Base-by-base conservation (phyloP, 2,797 vertebrate species). In the Ctenosaura bakeri region DNA sequence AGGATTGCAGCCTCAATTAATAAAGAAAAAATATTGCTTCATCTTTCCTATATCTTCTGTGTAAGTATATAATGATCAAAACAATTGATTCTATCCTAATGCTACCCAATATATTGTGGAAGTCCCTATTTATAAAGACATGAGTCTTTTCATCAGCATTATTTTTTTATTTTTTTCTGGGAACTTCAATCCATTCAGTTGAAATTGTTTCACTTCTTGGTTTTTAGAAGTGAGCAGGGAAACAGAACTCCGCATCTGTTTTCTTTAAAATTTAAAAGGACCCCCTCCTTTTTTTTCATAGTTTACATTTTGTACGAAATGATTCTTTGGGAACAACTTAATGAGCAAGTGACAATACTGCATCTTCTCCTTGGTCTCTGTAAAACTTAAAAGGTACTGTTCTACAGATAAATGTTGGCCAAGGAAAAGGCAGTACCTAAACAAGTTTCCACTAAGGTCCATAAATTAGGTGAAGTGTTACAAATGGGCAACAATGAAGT, bases 41-140 rank as follows among this genome's bases (percentile, higher is more conserved):
- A 73, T 73, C 66, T 69, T 32, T 69, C 71, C 71, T 73, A 73
- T 5, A n/a, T 46, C 42, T 14, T 14, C 14, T 56, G 64, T 66
- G 64, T 66, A 26, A 66, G 24, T 6, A 26, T 66, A 26, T 42
- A 26, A 64, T 42, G 32, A 73, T 71, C 46, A 66, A 86, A 77
- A 10, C 18, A 18, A 64, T 38, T 66, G 29, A 50, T 32, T 85
- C 50, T 85, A n/a, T 50, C 14, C 69, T 35, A 0, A 24, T 85
- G 83, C 32, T 24, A 35, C 18, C 66, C 46, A 71, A 50, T n/a
- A 35, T 20, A 85, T 73, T 32, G 26, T 29, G 24, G 64, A 20
- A 91, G 69, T 89, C 87, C 52, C 24, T 88, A 38, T 32, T 85
- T 35, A 84, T 81, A 80, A 94, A 94, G 87, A 90, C 29, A 32